phyloP scores from a whole-genome alignment of 2,888 invertebrate species.

The Chymomyza amoena region DNA sequence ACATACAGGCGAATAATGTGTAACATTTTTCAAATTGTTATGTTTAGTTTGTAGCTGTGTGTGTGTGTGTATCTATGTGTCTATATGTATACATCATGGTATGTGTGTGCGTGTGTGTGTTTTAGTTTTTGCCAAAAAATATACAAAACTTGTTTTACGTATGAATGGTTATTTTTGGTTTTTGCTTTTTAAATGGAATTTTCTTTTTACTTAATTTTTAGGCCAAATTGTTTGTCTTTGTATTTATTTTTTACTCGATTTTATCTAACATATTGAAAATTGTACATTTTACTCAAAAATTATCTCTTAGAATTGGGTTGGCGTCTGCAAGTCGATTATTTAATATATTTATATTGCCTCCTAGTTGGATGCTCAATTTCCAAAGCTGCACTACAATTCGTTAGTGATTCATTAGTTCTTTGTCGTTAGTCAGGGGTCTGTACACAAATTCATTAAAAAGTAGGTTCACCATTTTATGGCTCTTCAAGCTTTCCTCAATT shows the following conservation, averaged over 20 bases:
- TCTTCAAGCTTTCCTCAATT: too few species aligned
- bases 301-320: not conserved
- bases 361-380: too few species aligned
- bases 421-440: too few species aligned
- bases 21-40: slow-evolving; percentile 38
- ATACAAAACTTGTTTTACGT: slow-evolving; percentile 62
- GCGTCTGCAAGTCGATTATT: too few species aligned
- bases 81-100: slow-evolving; percentile 25
- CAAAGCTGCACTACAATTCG: too few species aligned
- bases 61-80: slow-evolving; percentile 26
- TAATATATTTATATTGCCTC: too few species aligned
- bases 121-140: slow-evolving; percentile 25
- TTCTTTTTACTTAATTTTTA: not conserved
- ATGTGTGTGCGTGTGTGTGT: slow-evolving; percentile 24
- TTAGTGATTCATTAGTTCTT: too few species aligned
- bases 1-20: slow-evolving; percentile 61
- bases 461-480: too few species aligned
- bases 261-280: not conserved
- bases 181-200: slow-evolving; percentile 22
- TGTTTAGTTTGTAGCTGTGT: slow-evolving; percentile 18
- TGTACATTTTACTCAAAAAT: not conserved
- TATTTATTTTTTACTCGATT: not conserved
- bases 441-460: too few species aligned
- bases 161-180: slow-evolving; percentile 36
- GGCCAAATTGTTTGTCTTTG: not conserved